phyloP scores from a whole-genome alignment of 1,140 invertebrate species.

The Stenopsyche tienmushanensis region DNA sequence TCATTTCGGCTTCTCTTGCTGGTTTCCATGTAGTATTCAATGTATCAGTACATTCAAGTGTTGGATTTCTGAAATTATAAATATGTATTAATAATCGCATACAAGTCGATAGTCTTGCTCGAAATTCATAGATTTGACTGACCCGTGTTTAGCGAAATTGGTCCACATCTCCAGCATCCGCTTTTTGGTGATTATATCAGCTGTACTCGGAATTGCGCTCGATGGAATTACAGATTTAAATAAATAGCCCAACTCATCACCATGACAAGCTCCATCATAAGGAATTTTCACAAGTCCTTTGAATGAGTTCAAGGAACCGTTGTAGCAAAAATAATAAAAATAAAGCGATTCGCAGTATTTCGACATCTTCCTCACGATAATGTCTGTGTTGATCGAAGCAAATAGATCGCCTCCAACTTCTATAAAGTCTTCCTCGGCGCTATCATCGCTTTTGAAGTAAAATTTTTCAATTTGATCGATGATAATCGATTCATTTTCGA shows the following conservation, averaged over 20 bases:
- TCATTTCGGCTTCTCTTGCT: neutral
- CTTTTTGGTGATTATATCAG: constrained; percentile 22
- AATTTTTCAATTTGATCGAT: constrained; percentile 1
- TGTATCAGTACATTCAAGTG: neutral
- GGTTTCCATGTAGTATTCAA: neutral
- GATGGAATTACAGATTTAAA: constrained; percentile 7
- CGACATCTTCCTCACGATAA: neutral
- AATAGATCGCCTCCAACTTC: neutral
- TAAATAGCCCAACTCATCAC: constrained; percentile 30
- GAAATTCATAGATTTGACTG: constrained; percentile 4
- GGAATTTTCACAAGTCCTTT: neutral
- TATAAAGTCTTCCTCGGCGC: neutral
- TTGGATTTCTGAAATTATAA: constrained; percentile 2
- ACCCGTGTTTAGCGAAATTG: constrained; percentile 36
- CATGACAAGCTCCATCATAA: constrained; percentile 21
- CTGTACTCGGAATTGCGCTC: constrained; percentile 6
- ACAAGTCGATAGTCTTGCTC: neutral
- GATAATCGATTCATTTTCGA: neutral
- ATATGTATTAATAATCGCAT: constrained; percentile 1
- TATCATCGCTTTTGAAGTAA: constrained; percentile 6
- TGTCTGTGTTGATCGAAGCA: neutral
- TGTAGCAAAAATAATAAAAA: neutral
- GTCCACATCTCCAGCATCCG: constrained; percentile 34
- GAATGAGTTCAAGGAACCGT: neutral
- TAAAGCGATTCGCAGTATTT: neutral